Conservation (phyloP, 2,797 vertebrate species). For the Cacajao melanocephalus region DNA sequence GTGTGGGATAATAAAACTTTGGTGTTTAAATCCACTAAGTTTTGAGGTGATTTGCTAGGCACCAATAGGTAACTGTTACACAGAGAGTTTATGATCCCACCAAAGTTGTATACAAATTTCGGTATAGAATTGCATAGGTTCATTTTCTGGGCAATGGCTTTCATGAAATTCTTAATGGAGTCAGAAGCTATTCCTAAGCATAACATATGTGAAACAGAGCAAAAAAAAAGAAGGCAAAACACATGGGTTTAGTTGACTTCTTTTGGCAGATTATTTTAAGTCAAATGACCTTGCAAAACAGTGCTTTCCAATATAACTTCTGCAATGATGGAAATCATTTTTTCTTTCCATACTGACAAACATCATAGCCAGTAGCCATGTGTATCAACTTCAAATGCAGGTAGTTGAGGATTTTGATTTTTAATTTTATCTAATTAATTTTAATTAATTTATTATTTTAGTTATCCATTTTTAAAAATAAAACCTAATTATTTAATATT, state of each 20-base stretch:
- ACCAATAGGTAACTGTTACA: not conserved
- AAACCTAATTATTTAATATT: not conserved
- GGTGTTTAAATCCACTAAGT: not conserved
- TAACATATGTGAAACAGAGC: conserved; percentile 28
- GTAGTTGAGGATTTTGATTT: not conserved
- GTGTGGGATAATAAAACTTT: not conserved
- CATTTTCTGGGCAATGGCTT: conserved; percentile 15
- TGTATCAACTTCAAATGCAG: not conserved
- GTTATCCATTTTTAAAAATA: not conserved
- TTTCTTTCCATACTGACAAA: not conserved
- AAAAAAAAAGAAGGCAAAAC: not conserved
- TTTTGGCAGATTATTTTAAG: conserved; percentile 10
- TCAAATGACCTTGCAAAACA: conserved; percentile 26
- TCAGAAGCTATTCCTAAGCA: not conserved
- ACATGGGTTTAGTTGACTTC: not conserved
- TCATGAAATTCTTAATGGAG: conserved; percentile 47
- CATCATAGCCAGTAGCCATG: not conserved
- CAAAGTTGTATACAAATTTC: conserved; percentile 14
- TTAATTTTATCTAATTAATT: not conserved
- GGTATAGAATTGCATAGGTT: not conserved
- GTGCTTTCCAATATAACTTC: not conserved
- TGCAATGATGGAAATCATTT: not conserved
- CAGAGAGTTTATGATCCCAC: not conserved
- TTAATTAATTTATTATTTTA: not conserved
- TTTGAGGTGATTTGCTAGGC: conserved; percentile 4